These are phyloP conservation scores for Onthophagus sagittarius DNA, from an alignment of 2,888 invertebrate species.

Conservation along the genomic window DNA sequence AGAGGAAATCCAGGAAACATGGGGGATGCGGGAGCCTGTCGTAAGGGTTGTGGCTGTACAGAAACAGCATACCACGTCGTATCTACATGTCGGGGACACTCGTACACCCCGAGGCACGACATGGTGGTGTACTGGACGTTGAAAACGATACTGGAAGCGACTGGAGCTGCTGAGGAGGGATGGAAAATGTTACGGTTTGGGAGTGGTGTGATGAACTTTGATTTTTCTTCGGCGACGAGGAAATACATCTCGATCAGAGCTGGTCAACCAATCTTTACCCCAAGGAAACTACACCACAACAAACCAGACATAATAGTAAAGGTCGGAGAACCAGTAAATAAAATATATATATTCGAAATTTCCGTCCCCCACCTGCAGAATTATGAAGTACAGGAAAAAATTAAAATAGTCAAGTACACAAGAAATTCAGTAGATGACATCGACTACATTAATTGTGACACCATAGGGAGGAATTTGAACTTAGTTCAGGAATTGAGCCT, in stretches of 20 bases:
- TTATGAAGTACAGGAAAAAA: constrained; percentile 14
- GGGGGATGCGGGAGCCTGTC: constrained; percentile 7
- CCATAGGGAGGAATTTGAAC: neutral
- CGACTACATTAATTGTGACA: neutral
- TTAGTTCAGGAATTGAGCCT: neutral
- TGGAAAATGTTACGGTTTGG: constrained; percentile 19
- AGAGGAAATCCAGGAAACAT: neutral
- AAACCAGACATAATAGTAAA: constrained; percentile 13
- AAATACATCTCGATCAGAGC: neutral
- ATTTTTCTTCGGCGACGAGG: neutral
- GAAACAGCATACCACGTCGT: constrained; percentile 31
- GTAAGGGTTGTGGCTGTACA: constrained; percentile 19
- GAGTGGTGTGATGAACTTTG: constrained; percentile 11
- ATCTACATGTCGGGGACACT: constrained; percentile 22
- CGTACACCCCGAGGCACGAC: constrained; percentile 27
- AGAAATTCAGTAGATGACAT: constrained; percentile 8
- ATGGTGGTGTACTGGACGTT: constrained; percentile 27
- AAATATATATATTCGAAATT: constrained; percentile 11
- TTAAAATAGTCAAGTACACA: constrained; percentile 16
- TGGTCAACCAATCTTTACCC: neutral
- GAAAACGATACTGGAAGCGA: constrained; percentile 7
- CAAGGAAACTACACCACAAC: constrained; percentile 8
- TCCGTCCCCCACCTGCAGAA: constrained; percentile 21
- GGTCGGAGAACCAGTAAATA: neutral
- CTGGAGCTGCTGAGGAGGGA: constrained; percentile 17